Base-by-base conservation (phyloP, 2,888 invertebrate species). In the Masnerella sp. region DNA sequence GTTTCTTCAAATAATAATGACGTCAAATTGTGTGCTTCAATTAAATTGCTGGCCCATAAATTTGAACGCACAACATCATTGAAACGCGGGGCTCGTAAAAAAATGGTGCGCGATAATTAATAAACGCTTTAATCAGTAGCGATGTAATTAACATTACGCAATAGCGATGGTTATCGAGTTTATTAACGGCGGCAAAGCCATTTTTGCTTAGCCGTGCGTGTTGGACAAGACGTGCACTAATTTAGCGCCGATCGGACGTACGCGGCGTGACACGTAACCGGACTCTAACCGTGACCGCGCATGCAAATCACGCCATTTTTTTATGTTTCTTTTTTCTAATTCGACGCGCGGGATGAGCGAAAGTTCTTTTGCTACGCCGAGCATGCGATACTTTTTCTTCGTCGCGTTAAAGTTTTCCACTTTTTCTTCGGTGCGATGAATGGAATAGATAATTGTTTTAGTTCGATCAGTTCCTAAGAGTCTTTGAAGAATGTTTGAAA, bases 151-250 rank as follows among this genome's bases (percentile, higher is more conserved):
- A 38, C 59, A 52, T 69, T 69, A 62, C 45, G 54, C 25, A 54
- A 69, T 62, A 40, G 52, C 51, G 59, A 40, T 69, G 52, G 49
- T 42, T 62, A 69, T 69, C 69, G 36, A 28, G 30, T 49, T 69
- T 62, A 64, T 70, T 70, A 59, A 69, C 38, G 28, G 1, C 58
- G 32, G 15, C 18, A 32, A 12, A 43, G 56, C 42, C 36, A 62
- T 54, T 69, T 69, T 69, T 43, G 12, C 47, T 42, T 2, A 36
- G 34, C 56, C 17, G 28, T 30, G 38, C 52, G 45, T 58, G 56
- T 56, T 43, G 43, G 30, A 58, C 51, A 59, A 43, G 58, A 43
- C 22, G 12, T 32, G 38, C 8, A 45, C 43, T 71, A 64, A 71
- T 64, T 64, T 64, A 64, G 36, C 40, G 49, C 17, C 54, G 51